phyloP scores from a whole-genome alignment of 2,797 vertebrate species.

The Arnoldichthys spilopterus region DNA sequence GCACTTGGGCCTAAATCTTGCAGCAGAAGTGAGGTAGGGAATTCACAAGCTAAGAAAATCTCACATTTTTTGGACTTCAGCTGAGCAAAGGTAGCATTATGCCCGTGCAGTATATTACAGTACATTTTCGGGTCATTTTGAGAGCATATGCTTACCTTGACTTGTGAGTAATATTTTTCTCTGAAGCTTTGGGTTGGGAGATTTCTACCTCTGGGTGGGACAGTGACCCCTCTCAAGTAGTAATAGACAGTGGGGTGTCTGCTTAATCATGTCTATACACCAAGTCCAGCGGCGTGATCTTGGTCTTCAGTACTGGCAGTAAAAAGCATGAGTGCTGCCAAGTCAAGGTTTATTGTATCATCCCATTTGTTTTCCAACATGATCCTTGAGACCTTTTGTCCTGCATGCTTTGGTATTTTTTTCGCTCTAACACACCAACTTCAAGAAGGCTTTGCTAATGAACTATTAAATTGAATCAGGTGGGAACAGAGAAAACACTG shows the following conservation, averaged over 20 bases:
- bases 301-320: too few relatives aligned
- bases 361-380: too few relatives aligned
- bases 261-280: background rate
- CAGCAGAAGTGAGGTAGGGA: background rate
- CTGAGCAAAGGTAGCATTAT: constrained; percentile 2
- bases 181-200: background rate
- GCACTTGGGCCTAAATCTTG: background rate
- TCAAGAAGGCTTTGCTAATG: too few relatives aligned
- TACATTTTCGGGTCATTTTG: background rate
- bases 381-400: too few relatives aligned
- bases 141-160: background rate
- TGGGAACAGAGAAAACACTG: too few relatives aligned
- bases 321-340: background rate
- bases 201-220: background rate
- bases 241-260: constrained; percentile 8
- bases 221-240: background rate
- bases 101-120: background rate
- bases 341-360: background rate
- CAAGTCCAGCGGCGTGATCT: background rate
- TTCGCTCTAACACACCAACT: too few relatives aligned
- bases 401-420: too few relatives aligned
- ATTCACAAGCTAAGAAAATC: background rate
- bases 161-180: background rate
- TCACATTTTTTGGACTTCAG: background rate
- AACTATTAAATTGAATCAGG: too few relatives aligned